A percentile compares a stretch with the other conserved stretches of the same genome.
These are phyloP conservation scores for Mesorhabditis spiculigera DNA, from an alignment of 2,888 invertebrate genomes.

Conservation along the genomic window DNA sequence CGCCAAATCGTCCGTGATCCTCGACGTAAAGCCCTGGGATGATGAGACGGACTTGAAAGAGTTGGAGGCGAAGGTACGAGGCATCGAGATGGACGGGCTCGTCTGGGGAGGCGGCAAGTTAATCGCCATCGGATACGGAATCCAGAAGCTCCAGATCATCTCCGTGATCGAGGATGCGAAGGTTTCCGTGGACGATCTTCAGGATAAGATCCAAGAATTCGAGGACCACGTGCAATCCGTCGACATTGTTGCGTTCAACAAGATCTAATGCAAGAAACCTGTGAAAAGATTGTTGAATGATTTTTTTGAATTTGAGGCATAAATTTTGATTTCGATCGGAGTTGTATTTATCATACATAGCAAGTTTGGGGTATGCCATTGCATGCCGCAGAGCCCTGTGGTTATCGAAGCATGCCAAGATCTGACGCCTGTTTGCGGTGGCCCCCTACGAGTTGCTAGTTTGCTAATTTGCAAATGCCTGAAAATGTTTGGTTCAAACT, in stretches of 20 bases:
- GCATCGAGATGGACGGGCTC: slow-evolving; percentile 84
- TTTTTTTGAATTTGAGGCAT: too few relatives aligned
- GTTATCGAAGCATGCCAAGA: too few relatives aligned
- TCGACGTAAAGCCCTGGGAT: slow-evolving; percentile 95
- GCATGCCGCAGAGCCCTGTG: too few relatives aligned
- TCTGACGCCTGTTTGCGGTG: too few relatives aligned
- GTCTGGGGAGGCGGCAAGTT: slow-evolving; percentile 80
- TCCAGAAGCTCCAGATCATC: slow-evolving; percentile 51
- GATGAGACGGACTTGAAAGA: slow-evolving; percentile 90
- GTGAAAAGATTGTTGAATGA: too few relatives aligned
- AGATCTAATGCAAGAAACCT: not conserved
- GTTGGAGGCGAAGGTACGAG: slow-evolving; percentile 74
- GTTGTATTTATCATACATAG: too few relatives aligned
- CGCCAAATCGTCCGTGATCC: slow-evolving; percentile 88
- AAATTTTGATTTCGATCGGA: too few relatives aligned
- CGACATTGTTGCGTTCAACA: slow-evolving; percentile 8
- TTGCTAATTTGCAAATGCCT: too few relatives aligned
- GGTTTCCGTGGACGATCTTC: slow-evolving; percentile 49
- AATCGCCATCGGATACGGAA: slow-evolving; percentile 38
- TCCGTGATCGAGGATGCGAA: slow-evolving; percentile 48
- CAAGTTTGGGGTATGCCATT: too few relatives aligned
- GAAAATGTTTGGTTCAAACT: too few relatives aligned
- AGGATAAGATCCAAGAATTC: slow-evolving; percentile 59
- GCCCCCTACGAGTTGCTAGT: too few relatives aligned
- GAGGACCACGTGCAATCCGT: slow-evolving; percentile 7